These are phyloP conservation scores for Telmatochromis sp. DNA, from an alignment of 2,113 vertebrate genomes.

Conservation along the genomic window DNA sequence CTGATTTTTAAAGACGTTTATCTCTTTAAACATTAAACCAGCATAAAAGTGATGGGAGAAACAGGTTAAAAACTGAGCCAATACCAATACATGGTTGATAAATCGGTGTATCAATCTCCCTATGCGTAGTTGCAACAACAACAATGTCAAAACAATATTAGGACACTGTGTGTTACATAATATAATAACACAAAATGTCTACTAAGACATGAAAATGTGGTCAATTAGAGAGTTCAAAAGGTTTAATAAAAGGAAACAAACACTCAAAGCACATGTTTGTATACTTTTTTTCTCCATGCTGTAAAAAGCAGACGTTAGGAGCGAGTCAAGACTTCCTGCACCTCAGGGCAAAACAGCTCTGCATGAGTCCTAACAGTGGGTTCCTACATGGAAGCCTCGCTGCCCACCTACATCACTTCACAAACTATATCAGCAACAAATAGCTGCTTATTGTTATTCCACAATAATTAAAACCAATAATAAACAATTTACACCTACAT, in stretches of 20 bases:
- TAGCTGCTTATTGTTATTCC: not conserved
- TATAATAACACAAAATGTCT: not conserved
- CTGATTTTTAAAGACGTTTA: not conserved
- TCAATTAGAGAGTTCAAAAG: not conserved
- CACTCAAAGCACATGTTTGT: not conserved
- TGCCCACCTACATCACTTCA: not conserved
- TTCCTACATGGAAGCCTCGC: not conserved
- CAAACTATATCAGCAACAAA: not conserved
- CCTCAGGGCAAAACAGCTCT: not conserved
- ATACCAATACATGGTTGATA: not conserved
- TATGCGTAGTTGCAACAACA: not conserved
- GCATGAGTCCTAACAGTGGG: not conserved
- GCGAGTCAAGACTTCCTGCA: not conserved
- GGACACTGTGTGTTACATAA: not conserved
- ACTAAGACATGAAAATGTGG: not conserved
- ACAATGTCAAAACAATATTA: not conserved
- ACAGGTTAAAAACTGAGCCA: not conserved
- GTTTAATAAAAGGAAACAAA: not conserved
- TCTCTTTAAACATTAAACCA: not conserved
- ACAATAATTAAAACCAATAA: not conserved
- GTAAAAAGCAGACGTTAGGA: not conserved
- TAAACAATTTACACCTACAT: not conserved
- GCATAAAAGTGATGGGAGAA: not conserved
- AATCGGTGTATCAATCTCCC: rapidly evolving
- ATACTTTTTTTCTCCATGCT: not conserved